These are phyloP conservation scores for Bombylius discolor DNA, from an alignment of 2,888 invertebrate genomes.

Conservation along the genomic window DNA sequence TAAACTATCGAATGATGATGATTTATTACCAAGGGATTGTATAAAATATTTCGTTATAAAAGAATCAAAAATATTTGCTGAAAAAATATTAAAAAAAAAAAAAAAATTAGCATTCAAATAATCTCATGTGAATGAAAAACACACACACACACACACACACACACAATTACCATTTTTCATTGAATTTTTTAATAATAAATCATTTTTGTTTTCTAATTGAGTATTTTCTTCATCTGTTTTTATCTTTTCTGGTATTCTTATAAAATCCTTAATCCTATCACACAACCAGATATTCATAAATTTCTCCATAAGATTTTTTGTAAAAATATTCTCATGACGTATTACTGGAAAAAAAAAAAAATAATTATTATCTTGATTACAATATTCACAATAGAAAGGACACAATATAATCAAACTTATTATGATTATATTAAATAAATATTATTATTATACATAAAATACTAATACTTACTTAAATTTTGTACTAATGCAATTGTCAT, in stretches of 20 bases:
- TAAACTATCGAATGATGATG: conserved; percentile 36
- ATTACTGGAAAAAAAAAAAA: conserved; percentile 7
- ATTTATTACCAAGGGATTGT: conserved; percentile 9
- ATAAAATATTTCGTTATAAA: conserved; percentile 7
- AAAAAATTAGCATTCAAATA: not conserved
- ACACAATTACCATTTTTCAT: not conserved
- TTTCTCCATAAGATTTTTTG: conserved; percentile 17
- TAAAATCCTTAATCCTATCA: conserved; percentile 16
- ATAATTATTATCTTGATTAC: not conserved
- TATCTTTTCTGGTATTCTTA: conserved; percentile 1
- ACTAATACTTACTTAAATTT: conserved; percentile 21
- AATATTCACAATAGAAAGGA: no score
- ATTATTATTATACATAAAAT: not conserved
- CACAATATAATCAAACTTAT: not conserved
- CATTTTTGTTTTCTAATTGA: not conserved
- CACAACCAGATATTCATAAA: conserved; percentile 17
- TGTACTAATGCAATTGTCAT: conserved; percentile 26
- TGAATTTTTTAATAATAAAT: not conserved
- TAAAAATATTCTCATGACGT: conserved; percentile 20
- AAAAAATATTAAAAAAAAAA: not conserved
- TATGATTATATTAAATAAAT: not conserved
- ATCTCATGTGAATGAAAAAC: not conserved
- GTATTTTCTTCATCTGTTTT: not conserved
- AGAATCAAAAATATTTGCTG: conserved; percentile 6
- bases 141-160: not conserved